phyloP scores from a whole-genome alignment of 2,888 invertebrate genomes.

The Pseudanteris insignis region DNA sequence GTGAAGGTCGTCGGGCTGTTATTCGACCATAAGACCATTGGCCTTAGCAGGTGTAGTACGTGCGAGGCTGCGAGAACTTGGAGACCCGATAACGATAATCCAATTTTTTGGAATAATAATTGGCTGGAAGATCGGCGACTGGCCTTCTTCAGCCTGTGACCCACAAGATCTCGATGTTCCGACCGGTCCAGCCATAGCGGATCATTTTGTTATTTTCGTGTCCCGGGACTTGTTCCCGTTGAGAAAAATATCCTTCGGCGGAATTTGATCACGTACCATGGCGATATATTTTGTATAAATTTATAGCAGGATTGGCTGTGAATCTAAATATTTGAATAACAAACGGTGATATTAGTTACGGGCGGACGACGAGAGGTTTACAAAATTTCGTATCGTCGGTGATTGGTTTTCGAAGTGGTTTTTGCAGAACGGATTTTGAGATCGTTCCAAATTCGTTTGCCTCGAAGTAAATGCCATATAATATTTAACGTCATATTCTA shows the following conservation, averaged over 20 bases:
- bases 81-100: slow-evolving; percentile 63
- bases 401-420: no score
- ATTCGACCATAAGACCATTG: slow-evolving; percentile 41
- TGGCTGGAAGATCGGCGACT: slow-evolving; percentile 62
- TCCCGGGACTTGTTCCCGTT: slow-evolving; percentile 31
- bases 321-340: slow-evolving; percentile 42
- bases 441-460: no score
- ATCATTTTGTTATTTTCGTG: slow-evolving; percentile 42
- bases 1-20: slow-evolving; percentile 42
- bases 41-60: slow-evolving; percentile 30
- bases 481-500: no score
- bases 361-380: slow-evolving; percentile 8
- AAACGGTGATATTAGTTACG: slow-evolving; percentile 23
- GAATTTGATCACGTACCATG: slow-evolving; percentile 40
- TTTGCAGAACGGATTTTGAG: no score
- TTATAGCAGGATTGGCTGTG: slow-evolving; percentile 29
- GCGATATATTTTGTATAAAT: slow-evolving; percentile 44
- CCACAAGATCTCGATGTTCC: slow-evolving; percentile 1
- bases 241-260: slow-evolving; percentile 37
- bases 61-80: slow-evolving; percentile 52
- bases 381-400: no score
- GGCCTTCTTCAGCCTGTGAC: slow-evolving; percentile 39
- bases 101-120: slow-evolving; percentile 66
- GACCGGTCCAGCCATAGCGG: slow-evolving; percentile 16
- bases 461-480: no score